These are phyloP conservation scores for Cyclura pinguis DNA, from an alignment of 2,797 vertebrate genomes.

Conservation along the genomic window DNA sequence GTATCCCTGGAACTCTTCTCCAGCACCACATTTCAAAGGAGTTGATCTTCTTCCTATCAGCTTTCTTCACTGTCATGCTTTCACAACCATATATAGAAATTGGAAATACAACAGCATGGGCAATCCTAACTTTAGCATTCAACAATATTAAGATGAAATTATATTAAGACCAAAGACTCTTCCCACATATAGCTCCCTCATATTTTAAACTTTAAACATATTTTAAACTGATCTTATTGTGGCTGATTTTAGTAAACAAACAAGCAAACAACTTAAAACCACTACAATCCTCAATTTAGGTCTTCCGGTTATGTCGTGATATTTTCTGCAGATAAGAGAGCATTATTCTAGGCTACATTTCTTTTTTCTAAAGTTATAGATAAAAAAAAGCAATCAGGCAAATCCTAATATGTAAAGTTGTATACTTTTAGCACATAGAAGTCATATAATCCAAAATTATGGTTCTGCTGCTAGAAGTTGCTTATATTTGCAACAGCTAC, in stretches of 20 bases:
- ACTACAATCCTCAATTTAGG: background rate
- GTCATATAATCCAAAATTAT: slow-evolving; percentile 39
- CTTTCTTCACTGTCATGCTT: too few species aligned
- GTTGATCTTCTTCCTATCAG: too few species aligned
- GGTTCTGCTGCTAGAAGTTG: slow-evolving; percentile 18
- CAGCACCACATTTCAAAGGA: too few species aligned
- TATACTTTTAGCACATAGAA: slow-evolving; percentile 13
- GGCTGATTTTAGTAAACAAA: background rate
- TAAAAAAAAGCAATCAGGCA: background rate
- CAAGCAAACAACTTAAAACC: background rate
- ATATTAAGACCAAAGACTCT: too few species aligned
- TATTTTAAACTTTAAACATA: background rate
- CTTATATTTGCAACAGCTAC: background rate
- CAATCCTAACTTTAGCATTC: too few species aligned
- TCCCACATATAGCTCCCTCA: background rate
- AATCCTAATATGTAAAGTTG: background rate
- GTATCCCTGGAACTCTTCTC: too few species aligned
- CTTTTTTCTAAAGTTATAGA: background rate
- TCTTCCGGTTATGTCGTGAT: background rate
- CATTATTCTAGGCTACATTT: slow-evolving; percentile 17
- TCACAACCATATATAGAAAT: too few species aligned
- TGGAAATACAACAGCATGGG: too few species aligned
- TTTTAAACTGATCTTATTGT: background rate
- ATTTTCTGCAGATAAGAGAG: background rate
- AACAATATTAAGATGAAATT: too few species aligned